Evolutionary conservation across 2,113 vertebrate species (phyloP).

Genomic region (Irena cyanogastra): DNA sequence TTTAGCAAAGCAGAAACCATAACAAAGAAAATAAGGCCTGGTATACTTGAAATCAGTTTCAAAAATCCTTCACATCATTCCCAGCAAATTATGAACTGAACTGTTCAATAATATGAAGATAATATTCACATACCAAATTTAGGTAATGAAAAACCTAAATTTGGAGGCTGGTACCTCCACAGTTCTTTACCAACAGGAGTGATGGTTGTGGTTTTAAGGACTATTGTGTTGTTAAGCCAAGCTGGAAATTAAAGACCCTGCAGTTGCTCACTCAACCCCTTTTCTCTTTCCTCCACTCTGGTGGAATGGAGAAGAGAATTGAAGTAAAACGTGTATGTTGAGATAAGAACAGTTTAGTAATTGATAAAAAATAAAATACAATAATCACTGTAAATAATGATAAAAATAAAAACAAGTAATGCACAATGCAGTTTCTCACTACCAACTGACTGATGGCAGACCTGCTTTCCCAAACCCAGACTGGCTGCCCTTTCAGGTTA

Average conservation of each 20-base stretch:
- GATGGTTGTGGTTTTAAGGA: background rate
- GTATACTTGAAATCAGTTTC: background rate
- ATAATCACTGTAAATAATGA: no score
- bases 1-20: background rate
- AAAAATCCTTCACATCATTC: background rate
- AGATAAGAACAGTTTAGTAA: background rate
- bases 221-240: background rate
- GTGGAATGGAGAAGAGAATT: background rate
- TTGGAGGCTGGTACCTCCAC: background rate
- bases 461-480: background rate
- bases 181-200: background rate
- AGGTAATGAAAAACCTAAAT: background rate
- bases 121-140: background rate
- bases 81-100: background rate
- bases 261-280: accelerated
- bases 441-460: background rate
- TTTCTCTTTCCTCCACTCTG: no score
- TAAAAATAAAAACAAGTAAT: background rate
- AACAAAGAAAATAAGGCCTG: background rate
- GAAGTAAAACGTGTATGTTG: background rate
- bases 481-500: accelerated
- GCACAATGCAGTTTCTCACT: background rate
- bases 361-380: background rate
- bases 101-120: background rate
- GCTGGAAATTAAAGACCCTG: background rate